Evolutionary conservation across 2,113 vertebrate species (phyloP).

Genomic region (Hydrochoerus hydrochaeris): DNA sequence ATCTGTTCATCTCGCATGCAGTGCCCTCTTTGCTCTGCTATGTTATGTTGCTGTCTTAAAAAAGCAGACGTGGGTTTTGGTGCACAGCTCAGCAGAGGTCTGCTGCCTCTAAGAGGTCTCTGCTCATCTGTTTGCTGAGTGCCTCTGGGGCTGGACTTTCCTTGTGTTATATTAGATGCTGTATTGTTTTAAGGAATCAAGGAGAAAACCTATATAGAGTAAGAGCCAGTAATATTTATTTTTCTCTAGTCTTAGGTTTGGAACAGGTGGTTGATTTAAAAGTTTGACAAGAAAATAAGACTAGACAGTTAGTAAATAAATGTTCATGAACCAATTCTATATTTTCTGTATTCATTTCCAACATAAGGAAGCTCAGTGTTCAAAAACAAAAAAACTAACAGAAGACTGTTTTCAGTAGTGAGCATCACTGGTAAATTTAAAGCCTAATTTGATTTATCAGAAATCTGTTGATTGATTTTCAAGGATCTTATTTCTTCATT

Average conservation of each 20-base stretch:
- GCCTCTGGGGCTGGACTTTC: neutral
- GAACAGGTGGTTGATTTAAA: neutral
- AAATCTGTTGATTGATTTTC: neutral
- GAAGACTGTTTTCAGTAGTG: neutral
- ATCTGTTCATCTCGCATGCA: neutral
- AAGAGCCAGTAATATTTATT: neutral
- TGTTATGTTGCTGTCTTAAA: neutral
- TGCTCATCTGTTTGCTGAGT: neutral
- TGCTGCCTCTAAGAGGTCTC: neutral
- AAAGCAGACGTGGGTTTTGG: neutral
- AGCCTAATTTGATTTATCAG: neutral
- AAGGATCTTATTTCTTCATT: neutral
- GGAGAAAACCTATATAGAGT: neutral
- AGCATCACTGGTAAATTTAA: neutral
- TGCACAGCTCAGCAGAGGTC: neutral
- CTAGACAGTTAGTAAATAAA: neutral
- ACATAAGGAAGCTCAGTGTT: neutral
- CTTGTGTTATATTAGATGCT: neutral
- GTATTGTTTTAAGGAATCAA: neutral
- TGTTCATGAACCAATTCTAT: neutral
- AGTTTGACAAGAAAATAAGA: neutral
- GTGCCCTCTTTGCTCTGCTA: rapidly evolving
- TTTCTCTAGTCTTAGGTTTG: neutral
- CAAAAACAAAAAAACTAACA: neutral
- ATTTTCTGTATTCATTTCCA: neutral